Base-by-base conservation (phyloP, 92 coral and sea anemone genomes). In the Metridium senile region DNA sequence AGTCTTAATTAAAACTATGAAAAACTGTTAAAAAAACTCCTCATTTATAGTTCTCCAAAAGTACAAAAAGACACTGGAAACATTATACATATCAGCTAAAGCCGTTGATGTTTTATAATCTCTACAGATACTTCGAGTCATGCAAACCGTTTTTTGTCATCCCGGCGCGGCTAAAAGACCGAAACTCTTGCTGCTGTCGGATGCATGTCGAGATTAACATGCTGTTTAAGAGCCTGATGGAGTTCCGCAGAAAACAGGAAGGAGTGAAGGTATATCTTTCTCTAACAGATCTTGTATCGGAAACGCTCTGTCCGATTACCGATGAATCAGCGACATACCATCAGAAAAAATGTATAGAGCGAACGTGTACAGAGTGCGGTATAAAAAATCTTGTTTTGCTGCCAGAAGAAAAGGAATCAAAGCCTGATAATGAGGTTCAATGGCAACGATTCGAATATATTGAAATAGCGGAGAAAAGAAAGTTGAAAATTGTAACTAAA, bases 61-160 rank as follows among this genome's bases (percentile, higher is more conserved):
- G n/a, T n/a, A n/a, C n/a, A n/a, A n/a, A n/a, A n/a, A n/a, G n/a
- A n/a, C n/a, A n/a, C n/a, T n/a, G n/a, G n/a, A n/a, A n/a, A n/a
- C n/a, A n/a, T n/a, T n/a, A n/a, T n/a, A n/a, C n/a, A n/a, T n/a
- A n/a, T n/a, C n/a, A n/a, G n/a, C n/a, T n/a, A n/a, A n/a, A n/a
- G n/a, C n/a, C n/a, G n/a, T n/a, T n/a, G n/a, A n/a, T n/a, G n/a
- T n/a, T n/a, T n/a, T n/a, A n/a, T n/a, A n/a, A n/a, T 45, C 51
- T 45, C 11, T 87, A 89, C 59, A 68, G 88, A 51, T 28, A 59
- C 20, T 86, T 89, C 56, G 86, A 89, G 30, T 73, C 56, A 7
- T 90, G 88, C 33, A 86, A 82, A 32, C 88, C 93, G 0, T 79
- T 86, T 58, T 86, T 77, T 26, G 89, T 86, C 0, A 62, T 71